A percentile compares a stretch with the other conserved stretches of the same genome.
Conservation (phyloP, 2,888 invertebrate species). For the Orgyia antiqua region DNA sequence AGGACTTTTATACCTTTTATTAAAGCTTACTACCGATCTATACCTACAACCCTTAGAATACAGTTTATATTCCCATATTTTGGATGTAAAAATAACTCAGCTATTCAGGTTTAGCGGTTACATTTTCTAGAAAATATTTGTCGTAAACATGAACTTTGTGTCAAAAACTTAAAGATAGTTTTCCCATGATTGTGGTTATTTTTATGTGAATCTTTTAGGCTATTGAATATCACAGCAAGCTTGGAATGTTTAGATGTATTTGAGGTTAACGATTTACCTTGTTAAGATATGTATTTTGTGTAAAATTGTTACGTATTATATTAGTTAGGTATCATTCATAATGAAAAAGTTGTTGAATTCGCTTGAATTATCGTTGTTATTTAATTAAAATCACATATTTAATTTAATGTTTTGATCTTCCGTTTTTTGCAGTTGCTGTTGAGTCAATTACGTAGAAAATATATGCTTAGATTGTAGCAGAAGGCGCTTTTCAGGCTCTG, state of each 20-base stretch:
- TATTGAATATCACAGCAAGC: conserved; percentile 36
- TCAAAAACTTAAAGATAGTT: conserved; percentile 2
- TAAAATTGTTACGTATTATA: conserved; percentile 7
- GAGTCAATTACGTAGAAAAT: too few relatives aligned
- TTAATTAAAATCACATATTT: too few relatives aligned
- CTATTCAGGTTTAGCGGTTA: conserved; percentile 20
- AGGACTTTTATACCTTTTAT: conserved; percentile 34
- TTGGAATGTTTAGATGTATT: conserved; percentile 34
- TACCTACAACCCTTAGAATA: accelerated
- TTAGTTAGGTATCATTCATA: neutral
- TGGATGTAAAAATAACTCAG: conserved; percentile 1
- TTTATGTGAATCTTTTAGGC: conserved; percentile 31
- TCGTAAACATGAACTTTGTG: conserved; percentile 10
- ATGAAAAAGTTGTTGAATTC: too few relatives aligned
- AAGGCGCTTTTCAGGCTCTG: too few relatives aligned
- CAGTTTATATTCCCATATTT: conserved; percentile 1
- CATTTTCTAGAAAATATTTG: conserved; percentile 10
- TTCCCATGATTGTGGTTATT: conserved; percentile 5
- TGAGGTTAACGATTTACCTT: conserved; percentile 43
- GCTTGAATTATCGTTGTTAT: too few relatives aligned
- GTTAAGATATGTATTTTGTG: conserved; percentile 30
- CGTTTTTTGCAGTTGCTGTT: too few relatives aligned
- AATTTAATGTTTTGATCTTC: too few relatives aligned
- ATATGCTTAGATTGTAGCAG: too few relatives aligned
- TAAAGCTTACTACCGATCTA: conserved; percentile 1